Evolutionary conservation across 2,888 invertebrate genomes (phyloP).

Genomic region (Notodonta ziczac): DNA sequence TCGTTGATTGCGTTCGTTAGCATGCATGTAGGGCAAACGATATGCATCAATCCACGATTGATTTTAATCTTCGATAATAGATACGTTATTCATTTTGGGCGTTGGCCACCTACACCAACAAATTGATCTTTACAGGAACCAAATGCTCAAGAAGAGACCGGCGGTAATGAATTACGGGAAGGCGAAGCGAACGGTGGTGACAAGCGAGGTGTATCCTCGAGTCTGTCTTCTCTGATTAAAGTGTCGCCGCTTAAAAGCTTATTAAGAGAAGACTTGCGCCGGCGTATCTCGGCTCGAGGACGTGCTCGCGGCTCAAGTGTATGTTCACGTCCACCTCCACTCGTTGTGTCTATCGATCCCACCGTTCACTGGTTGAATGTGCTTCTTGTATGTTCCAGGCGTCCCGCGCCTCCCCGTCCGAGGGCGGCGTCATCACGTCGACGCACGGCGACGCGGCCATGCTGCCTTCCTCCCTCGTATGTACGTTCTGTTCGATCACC

Average conservation of each 20-base stretch:
- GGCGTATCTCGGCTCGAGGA: slow-evolving; percentile 90
- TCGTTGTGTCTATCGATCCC: slow-evolving; percentile 10
- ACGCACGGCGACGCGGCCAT: slow-evolving; percentile 86
- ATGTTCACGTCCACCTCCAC: slow-evolving; percentile 34
- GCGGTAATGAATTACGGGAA: slow-evolving; percentile 58
- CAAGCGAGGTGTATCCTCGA: slow-evolving; percentile 85
- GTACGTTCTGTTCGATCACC: slow-evolving; percentile 96
- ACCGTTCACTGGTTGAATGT: background rate
- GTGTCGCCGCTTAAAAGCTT: slow-evolving; percentile 93
- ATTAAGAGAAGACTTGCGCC: slow-evolving; percentile 92
- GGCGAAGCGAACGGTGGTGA: slow-evolving; percentile 70
- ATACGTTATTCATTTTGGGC: too few species aligned
- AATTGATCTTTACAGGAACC: slow-evolving; percentile 61
- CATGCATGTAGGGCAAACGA: too few species aligned
- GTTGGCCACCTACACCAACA: slow-evolving; percentile 6
- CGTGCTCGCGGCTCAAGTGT: slow-evolving; percentile 81
- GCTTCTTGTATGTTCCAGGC: slow-evolving; percentile 51
- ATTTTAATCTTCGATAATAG: too few species aligned
- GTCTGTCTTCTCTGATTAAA: slow-evolving; percentile 91
- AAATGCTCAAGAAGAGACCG: slow-evolving; percentile 61
- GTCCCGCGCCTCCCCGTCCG: slow-evolving; percentile 76
- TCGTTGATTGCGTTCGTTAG: too few species aligned
- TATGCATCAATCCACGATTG: too few species aligned
- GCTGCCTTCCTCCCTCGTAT: slow-evolving; percentile 87
- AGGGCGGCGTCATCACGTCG: slow-evolving; percentile 88